Evolutionary conservation across 2,888 invertebrate species (phyloP).

Genomic region (Epistrophe eligans): DNA sequence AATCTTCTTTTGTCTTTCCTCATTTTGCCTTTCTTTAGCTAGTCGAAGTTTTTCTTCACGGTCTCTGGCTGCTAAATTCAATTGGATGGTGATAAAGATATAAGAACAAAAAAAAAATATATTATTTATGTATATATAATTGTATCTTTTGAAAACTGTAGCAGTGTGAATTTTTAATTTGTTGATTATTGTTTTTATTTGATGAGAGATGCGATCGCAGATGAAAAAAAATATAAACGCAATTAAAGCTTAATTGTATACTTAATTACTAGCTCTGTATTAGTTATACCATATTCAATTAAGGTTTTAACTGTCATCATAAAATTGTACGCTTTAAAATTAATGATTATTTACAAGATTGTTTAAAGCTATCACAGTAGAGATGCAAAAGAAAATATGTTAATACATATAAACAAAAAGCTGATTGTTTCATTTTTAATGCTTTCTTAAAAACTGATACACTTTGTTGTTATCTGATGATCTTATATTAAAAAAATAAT

Average conservation of each 20-base stretch:
- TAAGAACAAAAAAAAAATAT: background rate
- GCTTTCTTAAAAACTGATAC: no score
- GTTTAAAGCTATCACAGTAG: background rate
- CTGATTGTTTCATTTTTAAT: background rate
- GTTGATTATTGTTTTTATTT: conserved; percentile 7
- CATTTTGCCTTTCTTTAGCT: conserved; percentile 94
- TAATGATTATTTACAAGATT: background rate
- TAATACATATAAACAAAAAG: background rate
- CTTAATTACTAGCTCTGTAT: background rate
- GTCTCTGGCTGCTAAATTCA: conserved; percentile 82
- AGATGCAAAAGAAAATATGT: background rate
- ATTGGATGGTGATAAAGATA: conserved; percentile 35
- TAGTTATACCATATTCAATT: background rate
- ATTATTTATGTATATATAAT: conserved; percentile 6
- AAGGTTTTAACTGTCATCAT: background rate
- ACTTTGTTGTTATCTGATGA: no score
- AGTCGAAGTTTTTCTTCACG: conserved; percentile 89
- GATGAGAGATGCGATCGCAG: conserved; percentile 28
- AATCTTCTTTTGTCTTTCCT: conserved; percentile 93
- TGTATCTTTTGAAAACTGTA: conserved; percentile 29
- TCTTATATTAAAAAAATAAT: no score
- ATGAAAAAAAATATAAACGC: conserved; percentile 23
- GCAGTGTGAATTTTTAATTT: conserved; percentile 52
- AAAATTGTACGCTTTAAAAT: background rate
- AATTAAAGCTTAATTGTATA: conserved; percentile 42